These are phyloP conservation scores for Trachelus stipa DNA, from an alignment of 2,888 invertebrate genomes.

Conservation along the genomic window DNA sequence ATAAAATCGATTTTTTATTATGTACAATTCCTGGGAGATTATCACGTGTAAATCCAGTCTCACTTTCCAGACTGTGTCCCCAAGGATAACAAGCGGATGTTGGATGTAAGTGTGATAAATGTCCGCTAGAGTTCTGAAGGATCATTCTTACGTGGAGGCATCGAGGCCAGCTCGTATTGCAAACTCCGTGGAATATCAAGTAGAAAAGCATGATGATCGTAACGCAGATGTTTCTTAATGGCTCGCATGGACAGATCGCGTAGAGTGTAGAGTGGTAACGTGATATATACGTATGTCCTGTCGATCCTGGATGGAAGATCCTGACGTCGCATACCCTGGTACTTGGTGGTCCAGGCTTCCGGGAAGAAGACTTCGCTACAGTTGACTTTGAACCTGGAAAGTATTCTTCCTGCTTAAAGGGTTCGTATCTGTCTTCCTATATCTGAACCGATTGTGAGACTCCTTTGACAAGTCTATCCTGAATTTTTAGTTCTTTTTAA, in stretches of 20 bases:
- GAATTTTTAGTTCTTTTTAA: neutral
- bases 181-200: conserved; percentile 57
- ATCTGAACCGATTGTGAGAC: neutral
- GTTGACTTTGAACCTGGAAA: conserved; percentile 48
- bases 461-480: neutral
- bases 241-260: conserved; percentile 48
- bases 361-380: conserved; percentile 57
- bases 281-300: conserved; percentile 47
- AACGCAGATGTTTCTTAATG: conserved; percentile 46
- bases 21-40: neutral
- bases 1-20: neutral
- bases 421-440: neutral
- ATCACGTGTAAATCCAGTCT: neutral
- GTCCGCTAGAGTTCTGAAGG: conserved; percentile 11
- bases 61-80: neutral
- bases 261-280: conserved; percentile 49
- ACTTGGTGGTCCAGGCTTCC: conserved; percentile 41
- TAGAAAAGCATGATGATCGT: conserved; percentile 46
- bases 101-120: neutral
- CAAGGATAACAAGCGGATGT: neutral
- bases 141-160: conserved; percentile 39
- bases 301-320: conserved; percentile 34
- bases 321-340: conserved; percentile 28
- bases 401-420: neutral
- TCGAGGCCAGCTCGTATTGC: conserved; percentile 49